Conservation (phyloP, 1,140 invertebrate genomes). For the Holotrichia oblita region DNA sequence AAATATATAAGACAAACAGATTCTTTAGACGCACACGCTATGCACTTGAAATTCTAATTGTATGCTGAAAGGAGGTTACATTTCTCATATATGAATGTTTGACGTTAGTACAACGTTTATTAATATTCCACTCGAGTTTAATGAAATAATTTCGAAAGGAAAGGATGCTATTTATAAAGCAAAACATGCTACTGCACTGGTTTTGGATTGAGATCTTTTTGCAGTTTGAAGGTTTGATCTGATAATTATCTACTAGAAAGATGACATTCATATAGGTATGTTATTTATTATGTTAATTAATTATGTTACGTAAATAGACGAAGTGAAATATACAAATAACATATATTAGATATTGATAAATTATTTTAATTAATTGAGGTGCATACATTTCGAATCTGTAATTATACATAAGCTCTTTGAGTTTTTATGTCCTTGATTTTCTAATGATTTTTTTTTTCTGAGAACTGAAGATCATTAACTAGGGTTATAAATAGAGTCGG, state of each 20-base stretch:
- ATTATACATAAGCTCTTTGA: too few species aligned
- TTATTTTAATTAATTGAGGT: too few species aligned
- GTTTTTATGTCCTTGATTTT: too few species aligned
- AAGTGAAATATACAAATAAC: background rate
- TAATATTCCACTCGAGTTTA: background rate
- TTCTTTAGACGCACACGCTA: background rate
- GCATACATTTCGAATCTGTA: too few species aligned
- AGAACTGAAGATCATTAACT: too few species aligned
- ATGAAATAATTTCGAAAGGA: background rate
- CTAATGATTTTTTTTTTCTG: too few species aligned
- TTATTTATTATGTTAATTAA: too few species aligned
- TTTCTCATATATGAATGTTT: background rate
- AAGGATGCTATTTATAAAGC: background rate
- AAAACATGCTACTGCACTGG: background rate
- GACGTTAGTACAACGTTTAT: background rate
- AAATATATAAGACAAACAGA: background rate
- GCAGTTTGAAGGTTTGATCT: background rate
- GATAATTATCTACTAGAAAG: background rate
- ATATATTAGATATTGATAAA: too few species aligned
- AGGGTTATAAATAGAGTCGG: too few species aligned
- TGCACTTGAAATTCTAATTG: background rate
- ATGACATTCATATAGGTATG: background rate
- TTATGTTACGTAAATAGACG: background rate
- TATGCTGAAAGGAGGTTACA: background rate
- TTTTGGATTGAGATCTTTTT: background rate